Percentiles rank a stretch among this genome's conserved stretches.
Evolutionary conservation across 1,140 invertebrate species (phyloP).

Genomic region (Pinna nobilis): DNA sequence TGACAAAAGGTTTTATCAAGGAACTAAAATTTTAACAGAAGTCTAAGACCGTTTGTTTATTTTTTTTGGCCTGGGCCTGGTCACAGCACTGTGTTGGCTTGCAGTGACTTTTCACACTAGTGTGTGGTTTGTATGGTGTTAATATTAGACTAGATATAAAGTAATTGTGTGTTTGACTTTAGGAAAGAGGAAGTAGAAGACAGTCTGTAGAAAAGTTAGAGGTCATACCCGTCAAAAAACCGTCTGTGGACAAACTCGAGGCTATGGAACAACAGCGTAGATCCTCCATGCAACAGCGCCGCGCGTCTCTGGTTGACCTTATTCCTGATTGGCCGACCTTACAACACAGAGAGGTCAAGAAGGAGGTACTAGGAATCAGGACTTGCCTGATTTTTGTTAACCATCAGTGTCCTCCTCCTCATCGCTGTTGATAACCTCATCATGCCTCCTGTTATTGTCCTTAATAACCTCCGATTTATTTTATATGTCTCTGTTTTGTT

Average conservation of each 20-base stretch:
- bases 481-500: too few relatives aligned
- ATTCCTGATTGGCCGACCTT: slow-evolving; percentile 97
- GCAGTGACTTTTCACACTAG: too few relatives aligned
- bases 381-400: too few relatives aligned
- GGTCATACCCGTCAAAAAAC: slow-evolving; percentile 60
- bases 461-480: background rate
- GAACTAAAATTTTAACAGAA: too few relatives aligned
- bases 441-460: too few relatives aligned
- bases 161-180: slow-evolving; percentile 10
- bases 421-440: too few relatives aligned
- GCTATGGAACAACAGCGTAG: slow-evolving; percentile 67
- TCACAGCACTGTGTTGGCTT: too few relatives aligned
- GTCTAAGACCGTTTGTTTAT: too few relatives aligned
- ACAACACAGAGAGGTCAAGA: slow-evolving; percentile 79
- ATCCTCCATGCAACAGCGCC: slow-evolving; percentile 79
- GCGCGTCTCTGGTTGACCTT: slow-evolving; percentile 93
- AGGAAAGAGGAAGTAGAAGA: slow-evolving; percentile 51
- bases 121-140: too few relatives aligned
- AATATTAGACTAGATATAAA: slow-evolving; percentile 4
- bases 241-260: slow-evolving; percentile 66
- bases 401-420: too few relatives aligned
- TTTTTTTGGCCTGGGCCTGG: too few relatives aligned
- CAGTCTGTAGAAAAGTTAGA: slow-evolving; percentile 65
- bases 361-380: slow-evolving; percentile 68
- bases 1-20: too few relatives aligned